Evolutionary conservation across 2,113 vertebrate species (phyloP), one percentile per base, ranked within the genome.

Genomic region (Eclectus roratus): DNA sequence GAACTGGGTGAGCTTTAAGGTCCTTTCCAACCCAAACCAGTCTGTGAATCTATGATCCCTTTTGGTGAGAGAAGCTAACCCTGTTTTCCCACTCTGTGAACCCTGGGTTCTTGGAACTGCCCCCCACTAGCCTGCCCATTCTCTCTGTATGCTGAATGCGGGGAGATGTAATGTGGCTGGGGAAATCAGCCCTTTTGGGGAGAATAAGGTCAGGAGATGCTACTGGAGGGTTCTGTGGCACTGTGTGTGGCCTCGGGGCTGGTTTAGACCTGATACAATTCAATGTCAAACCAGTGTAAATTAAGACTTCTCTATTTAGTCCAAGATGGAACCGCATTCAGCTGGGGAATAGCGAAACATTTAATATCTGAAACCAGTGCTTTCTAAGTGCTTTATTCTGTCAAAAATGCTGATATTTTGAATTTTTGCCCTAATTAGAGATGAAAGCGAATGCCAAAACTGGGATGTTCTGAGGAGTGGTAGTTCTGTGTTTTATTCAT

Each of bases 271-370:
- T 53, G 88, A 37, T 94, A 92, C 46, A 93, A 70, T 89, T 89
- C 85, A 46, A 88, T 87, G 89, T 88, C 89, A 88, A 89, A 88
- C 49, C 33, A 77, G n/a, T 76, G 85, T 69, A 86, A 92, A 81
- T 70, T 66, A 83, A 88, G 72, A 66, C 74, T 91, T 72, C n/a
- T 50, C 43, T 80, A 44, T 73, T 78, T 88, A 90, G 68, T 85
- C 46, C 20, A 11, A 61, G 74, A 73, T 76, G 69, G 37, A 77
- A 50, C 81, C 11, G 1, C 43, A 21, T 87, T 91, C 46, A 65
- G 5, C 41, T 74, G 33, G 60, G 56, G 33, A 93, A 50, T 27
- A 56, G n/a, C 19, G 55, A 52, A 73, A 27, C 70, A 12, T 64
- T 88, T 70, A 50, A 24, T 80, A 17, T 35, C 49, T 55, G 37